Evolutionary conservation across 2,888 invertebrate genomes (phyloP), one percentile per base, ranked within the genome.

Genomic region (Pantelozetes paolii): DNA sequence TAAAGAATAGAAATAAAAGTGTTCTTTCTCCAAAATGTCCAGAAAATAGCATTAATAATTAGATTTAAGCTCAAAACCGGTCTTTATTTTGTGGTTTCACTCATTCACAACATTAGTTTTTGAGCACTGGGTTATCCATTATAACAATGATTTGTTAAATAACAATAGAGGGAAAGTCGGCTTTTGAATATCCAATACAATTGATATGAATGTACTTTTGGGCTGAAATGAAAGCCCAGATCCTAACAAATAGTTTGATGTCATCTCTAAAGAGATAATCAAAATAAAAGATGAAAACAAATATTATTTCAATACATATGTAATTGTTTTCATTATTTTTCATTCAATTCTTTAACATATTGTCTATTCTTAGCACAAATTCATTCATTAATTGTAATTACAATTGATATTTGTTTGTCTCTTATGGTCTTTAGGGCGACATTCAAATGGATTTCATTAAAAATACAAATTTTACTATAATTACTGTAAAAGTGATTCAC

Each of bases 251-350:
- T 57, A 23, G 57, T 15, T n/a, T 6, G 57, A 26, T 57, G 57
- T 57, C 57, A 57, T 57, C 11, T 57, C 23, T 8, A 57, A 57
- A 8, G 57, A 8, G 57, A 57, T 57, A 57, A 57, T 57, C 6
- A 23, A 23, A 57, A 23, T 57, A 57, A 57, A 23, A 23, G 11
- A 3, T 23, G 57, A 57, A 28, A 11, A 57, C 50, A n/a, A 50
- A 18, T 50, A 15, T 8, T 50, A 50, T 36, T 36, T n/a, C n/a
- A 40, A 45, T 45, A 45, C 23, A 23, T 57, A 23, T 23, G 23
- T 57, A 57, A 23, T 26, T 57, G 26, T 57, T 11, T 45, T 15
- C 9, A 45, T 45, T 45, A 6, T 45, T 9, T 45, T 15, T 45
- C 23, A 57, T 57, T 57, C 57, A 28, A 57, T 57, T 57, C 57